A percentile compares a stretch with the other conserved stretches of the same genome.
These are phyloP conservation scores for Apis florea DNA, from an alignment of 1,140 invertebrate genomes.

Conservation along the genomic window DNA sequence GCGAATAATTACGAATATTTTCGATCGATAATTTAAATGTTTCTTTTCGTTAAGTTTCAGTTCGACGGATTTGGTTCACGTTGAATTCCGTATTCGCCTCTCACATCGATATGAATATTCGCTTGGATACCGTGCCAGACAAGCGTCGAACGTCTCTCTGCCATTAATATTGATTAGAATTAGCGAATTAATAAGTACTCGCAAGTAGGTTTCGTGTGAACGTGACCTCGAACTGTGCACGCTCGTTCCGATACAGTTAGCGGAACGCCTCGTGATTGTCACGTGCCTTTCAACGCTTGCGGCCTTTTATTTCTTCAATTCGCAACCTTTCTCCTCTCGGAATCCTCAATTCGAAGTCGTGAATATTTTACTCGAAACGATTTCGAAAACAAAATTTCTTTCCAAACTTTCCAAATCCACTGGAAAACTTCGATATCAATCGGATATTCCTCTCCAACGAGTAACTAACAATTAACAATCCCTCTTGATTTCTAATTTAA, in stretches of 20 bases:
- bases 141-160: not conserved
- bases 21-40: no score
- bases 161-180: conserved; percentile 77
- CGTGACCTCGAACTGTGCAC: conserved; percentile 67
- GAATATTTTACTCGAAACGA: no score
- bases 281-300: not conserved
- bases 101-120: conserved; percentile 1
- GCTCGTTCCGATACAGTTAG: conserved; percentile 39
- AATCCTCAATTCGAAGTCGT: no score
- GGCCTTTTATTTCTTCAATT: not conserved
- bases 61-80: not conserved
- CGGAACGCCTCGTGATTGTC: not conserved
- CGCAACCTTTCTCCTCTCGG: no score
- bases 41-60: no score
- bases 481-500: no score
- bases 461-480: no score
- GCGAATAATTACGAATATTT: no score
- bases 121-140: not conserved
- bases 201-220: conserved; percentile 71
- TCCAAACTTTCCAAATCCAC: no score
- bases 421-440: no score
- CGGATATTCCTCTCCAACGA: no score
- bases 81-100: not conserved
- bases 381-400: no score
- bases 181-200: conserved; percentile 72